These are phyloP conservation scores for Nudaria mundana DNA, from an alignment of 2,888 invertebrate genomes.

Conservation along the genomic window DNA sequence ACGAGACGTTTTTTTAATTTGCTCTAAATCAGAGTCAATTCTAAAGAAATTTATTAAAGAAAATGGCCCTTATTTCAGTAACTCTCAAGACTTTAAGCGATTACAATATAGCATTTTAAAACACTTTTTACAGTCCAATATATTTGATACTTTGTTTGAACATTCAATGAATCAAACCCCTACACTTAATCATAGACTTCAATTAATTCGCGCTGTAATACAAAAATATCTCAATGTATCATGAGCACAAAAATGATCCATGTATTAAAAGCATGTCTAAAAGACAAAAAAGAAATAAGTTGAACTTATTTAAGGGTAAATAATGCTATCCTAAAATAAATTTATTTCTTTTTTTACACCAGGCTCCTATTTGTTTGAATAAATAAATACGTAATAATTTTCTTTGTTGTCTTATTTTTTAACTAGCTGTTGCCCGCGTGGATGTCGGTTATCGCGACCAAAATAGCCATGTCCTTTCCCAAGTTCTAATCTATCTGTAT, in stretches of 20 bases:
- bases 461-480: too few species aligned
- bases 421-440: too few species aligned
- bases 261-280: not conserved
- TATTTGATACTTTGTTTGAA: constrained; percentile 3
- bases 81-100: constrained; percentile 1
- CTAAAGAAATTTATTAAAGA: not conserved
- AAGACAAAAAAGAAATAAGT: too few species aligned
- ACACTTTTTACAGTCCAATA: constrained; percentile 1
- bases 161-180: constrained; percentile 5
- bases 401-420: too few species aligned
- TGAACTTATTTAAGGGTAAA: too few species aligned
- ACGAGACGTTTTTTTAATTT: constrained; percentile 10
- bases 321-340: too few species aligned
- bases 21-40: constrained; percentile 7
- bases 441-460: too few species aligned
- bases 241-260: too few species aligned
- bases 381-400: too few species aligned
- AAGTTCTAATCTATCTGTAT: too few species aligned
- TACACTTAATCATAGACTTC: constrained; percentile 4
- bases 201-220: constrained; percentile 4
- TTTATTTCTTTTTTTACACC: too few species aligned
- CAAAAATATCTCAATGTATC: constrained; percentile 7
- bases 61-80: constrained; percentile 1
- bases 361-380: too few species aligned
- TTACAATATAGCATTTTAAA: constrained; percentile 4